Evolutionary conservation across 1,140 invertebrate species (phyloP), one percentile per base, ranked within the genome.

Genomic region (Bilobella aurantiaca): DNA sequence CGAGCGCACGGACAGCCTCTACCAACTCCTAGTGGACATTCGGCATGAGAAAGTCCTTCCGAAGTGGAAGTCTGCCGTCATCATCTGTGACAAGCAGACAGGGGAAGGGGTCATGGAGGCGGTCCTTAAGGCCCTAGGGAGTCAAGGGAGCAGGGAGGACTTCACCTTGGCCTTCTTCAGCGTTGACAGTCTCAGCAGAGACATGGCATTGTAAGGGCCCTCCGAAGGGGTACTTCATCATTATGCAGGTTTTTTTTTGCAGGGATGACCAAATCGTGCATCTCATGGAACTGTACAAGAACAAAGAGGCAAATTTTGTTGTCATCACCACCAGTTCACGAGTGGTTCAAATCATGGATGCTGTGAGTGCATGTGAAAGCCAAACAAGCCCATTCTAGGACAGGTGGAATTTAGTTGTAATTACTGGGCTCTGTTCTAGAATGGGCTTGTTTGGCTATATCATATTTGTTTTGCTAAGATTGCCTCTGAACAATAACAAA

Each of bases 11-110:
- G 68, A 67, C n/a, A 66, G 67, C 46, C 34, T 73, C 5, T 58
- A 68, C 28, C 71, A 73, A 58, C 25, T 73, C 16, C 59, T 73
- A 16, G 58, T 69, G 37, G 71, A 73, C 37, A 65, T 70, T 21
- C 27, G 71, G 28, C 61, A 67, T 23, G 58, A 58, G 23, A 63
- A 58, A 21, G 37, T 63, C 0, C 42, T 72, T 14, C 69, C 69
- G 34, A 62, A 64, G 23, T 70, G 61, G 63, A 56, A 66, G n/a
- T 58, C 63, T 30, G 66, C 58, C 1, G 62, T 66, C 1, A 47
- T 63, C 14, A 72, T 72, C 34, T 65, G 66, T 42, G 70, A 72
- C 34, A 28, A 32, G 12, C 57, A 63, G 16, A 57, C 66, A n/a
- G 67, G 65, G 16, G 47, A 25, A 3, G 65, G 60, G 0, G 64